Base-by-base conservation (phyloP, 2,797 vertebrate genomes). In the Falco peregrinus region DNA sequence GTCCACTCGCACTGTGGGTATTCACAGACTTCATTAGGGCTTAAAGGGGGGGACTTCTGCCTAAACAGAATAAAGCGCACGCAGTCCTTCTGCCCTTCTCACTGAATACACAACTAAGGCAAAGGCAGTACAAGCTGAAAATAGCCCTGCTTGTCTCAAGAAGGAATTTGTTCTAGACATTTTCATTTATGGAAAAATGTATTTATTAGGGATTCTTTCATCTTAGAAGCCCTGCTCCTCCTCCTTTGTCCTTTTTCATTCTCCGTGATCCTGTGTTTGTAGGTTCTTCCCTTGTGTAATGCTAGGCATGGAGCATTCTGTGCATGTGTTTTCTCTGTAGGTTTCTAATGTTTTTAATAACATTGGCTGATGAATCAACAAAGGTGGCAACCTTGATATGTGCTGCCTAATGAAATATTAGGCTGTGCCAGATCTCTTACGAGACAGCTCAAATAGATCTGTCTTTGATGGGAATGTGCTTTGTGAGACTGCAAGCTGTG, bases 1-100 rank as follows among this genome's bases (percentile, higher is more conserved):
- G 71, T 67, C 45, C 29, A 1, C 59, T 60, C 1, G 0, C 37
- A 4, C 13, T 33, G 51, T 20, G 41, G 31, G 6, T 26, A 2
- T 61, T 65, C 57, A 39, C 45, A 74, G 2, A 63, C 22, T 59
- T 78, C 21, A 0, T 2, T 3, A 31, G 50, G 2, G 7, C 50
- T 43, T 17, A 1, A 14, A 59, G 20, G 5, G 37, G 59, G 25
- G n/a, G 31, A 37, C 16, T 60, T 29, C 18, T 80, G 63, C 50
- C 63, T n/a, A 19, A n/a, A 61, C 75, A 45, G 61, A 13, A 1
- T 6, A 41, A 59, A 60, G 56, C 31, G 13, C 16, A 8, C 3
- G 0, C 1, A 6, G 60, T 41, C 59, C 41, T 24, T 33, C 84
- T 13, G 53, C 18, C 17, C 37, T 45, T 26, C 59, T 61, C 11